Conservation (phyloP, 2,888 invertebrate genomes). For the Nomada lathburiana region DNA sequence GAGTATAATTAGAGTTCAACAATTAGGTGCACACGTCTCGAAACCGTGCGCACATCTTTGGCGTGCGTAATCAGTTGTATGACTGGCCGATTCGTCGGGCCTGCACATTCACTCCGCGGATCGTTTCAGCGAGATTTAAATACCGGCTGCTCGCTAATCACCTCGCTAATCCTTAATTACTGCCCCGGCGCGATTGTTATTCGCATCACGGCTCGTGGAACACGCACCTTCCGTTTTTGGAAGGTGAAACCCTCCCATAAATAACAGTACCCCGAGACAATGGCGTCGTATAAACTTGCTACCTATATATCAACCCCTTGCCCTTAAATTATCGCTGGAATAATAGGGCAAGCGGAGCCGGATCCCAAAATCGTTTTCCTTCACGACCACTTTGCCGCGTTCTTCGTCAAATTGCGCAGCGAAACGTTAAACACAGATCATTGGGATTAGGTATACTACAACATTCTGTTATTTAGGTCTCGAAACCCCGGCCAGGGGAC, state of each 20-base stretch:
- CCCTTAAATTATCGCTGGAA: conserved; percentile 69
- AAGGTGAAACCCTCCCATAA: conserved; percentile 67
- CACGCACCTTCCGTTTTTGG: conserved; percentile 71
- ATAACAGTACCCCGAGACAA: conserved; percentile 68
- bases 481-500: not conserved
- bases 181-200: conserved; percentile 65
- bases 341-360: conserved; percentile 56
- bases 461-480: conserved; percentile 33
- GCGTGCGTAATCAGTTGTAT: conserved; percentile 38
- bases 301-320: conserved; percentile 58
- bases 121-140: conserved; percentile 71
- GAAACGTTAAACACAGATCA: conserved; percentile 43
- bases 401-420: conserved; percentile 48
- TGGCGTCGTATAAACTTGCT: conserved; percentile 66
- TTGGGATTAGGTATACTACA: conserved; percentile 24
- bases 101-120: conserved; percentile 33
- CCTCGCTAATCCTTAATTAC: conserved; percentile 75
- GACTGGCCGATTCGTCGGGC: not conserved
- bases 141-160: conserved; percentile 71
- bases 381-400: conserved; percentile 29
- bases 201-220: conserved; percentile 55
- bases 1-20: not conserved
- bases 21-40: conserved; percentile 6
- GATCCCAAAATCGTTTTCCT: conserved; percentile 56
- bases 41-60: not conserved